These are phyloP conservation scores for Aphidius gifuensis DNA, from an alignment of 1,140 invertebrate genomes.

Conservation along the genomic window DNA sequence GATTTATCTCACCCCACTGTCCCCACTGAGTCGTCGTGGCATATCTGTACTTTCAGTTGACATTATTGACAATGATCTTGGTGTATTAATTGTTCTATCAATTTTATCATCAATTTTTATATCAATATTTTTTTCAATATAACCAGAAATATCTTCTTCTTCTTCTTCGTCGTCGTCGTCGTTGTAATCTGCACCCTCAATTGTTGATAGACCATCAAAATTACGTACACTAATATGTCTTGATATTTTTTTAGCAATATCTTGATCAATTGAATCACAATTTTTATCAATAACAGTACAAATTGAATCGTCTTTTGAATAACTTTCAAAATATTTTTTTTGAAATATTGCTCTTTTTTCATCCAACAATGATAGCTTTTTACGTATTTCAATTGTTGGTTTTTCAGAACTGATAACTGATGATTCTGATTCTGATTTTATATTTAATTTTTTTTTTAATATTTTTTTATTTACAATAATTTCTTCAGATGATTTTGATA, in stretches of 20 bases:
- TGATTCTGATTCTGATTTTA: slow-evolving; percentile 38
- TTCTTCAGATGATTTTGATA: slow-evolving; percentile 41
- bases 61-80: background rate
- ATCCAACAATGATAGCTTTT: slow-evolving; percentile 38
- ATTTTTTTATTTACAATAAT: slow-evolving; percentile 23
- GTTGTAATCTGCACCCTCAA: slow-evolving; percentile 34
- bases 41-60: slow-evolving; percentile 30
- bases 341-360: slow-evolving; percentile 46
- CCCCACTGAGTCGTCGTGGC: slow-evolving; percentile 34
- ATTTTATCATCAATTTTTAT: slow-evolving; percentile 37
- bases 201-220: slow-evolving; percentile 48
- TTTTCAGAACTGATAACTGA: slow-evolving; percentile 22
- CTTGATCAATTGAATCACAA: slow-evolving; percentile 26
- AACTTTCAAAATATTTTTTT: slow-evolving; percentile 35
- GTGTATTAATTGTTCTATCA: slow-evolving; percentile 16
- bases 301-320: slow-evolving; percentile 29
- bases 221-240: slow-evolving; percentile 45
- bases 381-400: slow-evolving; percentile 36
- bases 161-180: slow-evolving; percentile 43
- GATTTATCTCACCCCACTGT: slow-evolving; percentile 37
- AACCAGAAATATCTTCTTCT: slow-evolving; percentile 32
- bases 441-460: slow-evolving; percentile 27
- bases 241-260: background rate
- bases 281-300: slow-evolving; percentile 36
- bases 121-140: slow-evolving; percentile 31